These are phyloP conservation scores for Danionella dracula DNA, from an alignment of 2,797 vertebrate species.

Conservation along the genomic window DNA sequence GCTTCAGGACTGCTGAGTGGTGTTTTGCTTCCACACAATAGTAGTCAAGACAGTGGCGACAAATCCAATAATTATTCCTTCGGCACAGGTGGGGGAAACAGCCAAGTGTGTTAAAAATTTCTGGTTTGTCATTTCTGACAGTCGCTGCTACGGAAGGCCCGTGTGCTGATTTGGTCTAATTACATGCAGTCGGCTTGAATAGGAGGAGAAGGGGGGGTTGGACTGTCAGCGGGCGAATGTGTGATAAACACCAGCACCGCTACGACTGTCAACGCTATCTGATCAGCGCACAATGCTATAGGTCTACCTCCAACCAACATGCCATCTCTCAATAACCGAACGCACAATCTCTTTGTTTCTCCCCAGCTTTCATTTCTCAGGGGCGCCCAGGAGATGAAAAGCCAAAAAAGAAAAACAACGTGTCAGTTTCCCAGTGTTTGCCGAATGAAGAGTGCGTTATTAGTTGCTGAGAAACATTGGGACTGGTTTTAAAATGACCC, in stretches of 20 bases:
- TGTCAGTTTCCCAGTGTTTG: slow-evolving; percentile 35
- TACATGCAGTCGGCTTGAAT: slow-evolving; percentile 67
- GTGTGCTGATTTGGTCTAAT: slow-evolving; percentile 81
- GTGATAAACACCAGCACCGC: slow-evolving; percentile 74
- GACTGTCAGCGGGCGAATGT: slow-evolving; percentile 62
- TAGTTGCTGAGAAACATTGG: slow-evolving; percentile 32
- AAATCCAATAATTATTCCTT: slow-evolving; percentile 76
- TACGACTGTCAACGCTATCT: slow-evolving; percentile 71
- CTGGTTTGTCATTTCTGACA: slow-evolving; percentile 80
- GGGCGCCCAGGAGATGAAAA: slow-evolving; percentile 49
- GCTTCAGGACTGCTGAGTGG: slow-evolving; percentile 14
- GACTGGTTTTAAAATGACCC: slow-evolving; percentile 21
- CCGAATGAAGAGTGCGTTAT: slow-evolving; percentile 40
- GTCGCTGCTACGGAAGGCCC: slow-evolving; percentile 71
- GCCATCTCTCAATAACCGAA: slow-evolving; percentile 63
- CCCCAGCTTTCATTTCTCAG: slow-evolving; percentile 48
- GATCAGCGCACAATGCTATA: slow-evolving; percentile 48
- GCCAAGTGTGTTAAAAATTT: slow-evolving; percentile 68
- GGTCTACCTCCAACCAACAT: slow-evolving; percentile 60
- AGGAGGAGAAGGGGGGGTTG: slow-evolving; percentile 40
- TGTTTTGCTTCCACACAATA: slow-evolving; percentile 64
- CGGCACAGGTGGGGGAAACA: slow-evolving; percentile 59
- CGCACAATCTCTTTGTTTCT: slow-evolving; percentile 48
- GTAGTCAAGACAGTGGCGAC: slow-evolving; percentile 66
- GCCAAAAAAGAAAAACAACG: slow-evolving; percentile 35